Base-by-base conservation (phyloP, 2,797 vertebrate genomes). In the Tarsius wallacei region DNA sequence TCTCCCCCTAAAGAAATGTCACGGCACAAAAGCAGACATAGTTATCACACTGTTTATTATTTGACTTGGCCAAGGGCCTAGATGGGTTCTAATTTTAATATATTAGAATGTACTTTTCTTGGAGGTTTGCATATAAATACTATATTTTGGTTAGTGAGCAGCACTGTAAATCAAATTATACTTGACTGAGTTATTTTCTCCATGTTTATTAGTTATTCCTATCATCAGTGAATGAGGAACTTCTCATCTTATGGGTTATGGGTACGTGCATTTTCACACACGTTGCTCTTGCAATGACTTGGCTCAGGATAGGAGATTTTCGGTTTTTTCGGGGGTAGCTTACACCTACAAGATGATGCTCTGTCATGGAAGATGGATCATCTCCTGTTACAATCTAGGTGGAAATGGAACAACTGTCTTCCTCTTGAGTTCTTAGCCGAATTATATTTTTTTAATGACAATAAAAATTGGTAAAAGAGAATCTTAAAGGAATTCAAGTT, bases 11-110 rank as follows among this genome's bases (percentile, higher is more conserved):
- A 88, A 96, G 82, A 97, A 94, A 93, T 96, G 91, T 96, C 94
- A 95, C 3, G 31, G 76, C 83, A 68, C 7, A 61, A 95, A 97
- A 94, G 93, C 91, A 97, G 95, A 95, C 94, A 33, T 74, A 95
- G 86, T 97, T 97, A 96, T 97, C 94, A 96, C 51, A 96, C 91
- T 95, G 93, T 96, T 97, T 97, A 96, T 96, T 97, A 91, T 97
- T 97, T 93, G 74, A 91, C 86, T 96, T 97, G 98, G 97, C 95
- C 33, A 36, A 83, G 53, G 66, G 93, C 97, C 98, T 97, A 90
- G 95, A 93, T 94, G 68, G 80, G 55, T 81, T 97, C 71, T 94
- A 91, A 97, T 97, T 97, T 97, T 97, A 97, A 96, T 97, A 84
- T 91, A 86, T 82, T 94, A 93, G 73, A 91, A 94, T 73, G 22